phyloP scores from a whole-genome alignment of 2,888 invertebrate genomes.

The Tenthredo mesomela region DNA sequence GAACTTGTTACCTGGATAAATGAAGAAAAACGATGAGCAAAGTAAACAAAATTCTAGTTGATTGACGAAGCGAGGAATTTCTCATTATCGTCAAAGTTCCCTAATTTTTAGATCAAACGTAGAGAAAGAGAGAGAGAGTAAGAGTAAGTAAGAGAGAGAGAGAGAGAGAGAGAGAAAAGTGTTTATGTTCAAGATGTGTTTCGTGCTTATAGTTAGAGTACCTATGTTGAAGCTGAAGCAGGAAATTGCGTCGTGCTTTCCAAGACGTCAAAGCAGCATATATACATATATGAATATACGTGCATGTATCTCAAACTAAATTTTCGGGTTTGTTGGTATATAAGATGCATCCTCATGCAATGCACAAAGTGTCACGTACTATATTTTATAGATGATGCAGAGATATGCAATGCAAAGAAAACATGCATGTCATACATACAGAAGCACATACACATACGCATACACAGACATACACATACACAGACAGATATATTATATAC shows the following conservation, averaged over 20 bases:
- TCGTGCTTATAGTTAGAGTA: not conserved
- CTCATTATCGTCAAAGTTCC: not conserved
- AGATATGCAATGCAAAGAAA: not conserved
- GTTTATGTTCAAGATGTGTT: not conserved
- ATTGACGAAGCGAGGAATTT: not conserved
- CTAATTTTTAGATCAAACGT: not conserved
- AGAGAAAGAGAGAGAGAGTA: not conserved
- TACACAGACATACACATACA: not conserved
- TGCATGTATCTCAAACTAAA: not conserved
- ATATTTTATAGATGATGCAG: not conserved
- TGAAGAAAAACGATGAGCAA: not conserved
- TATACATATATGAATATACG: not conserved
- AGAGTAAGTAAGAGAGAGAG: too few relatives aligned
- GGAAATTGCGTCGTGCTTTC: slow-evolving; percentile 28
- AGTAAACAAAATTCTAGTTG: too few relatives aligned
- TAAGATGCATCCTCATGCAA: slow-evolving; percentile 1
- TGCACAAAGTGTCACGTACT: slow-evolving; percentile 6
- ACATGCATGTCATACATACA: not conserved
- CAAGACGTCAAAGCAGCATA: slow-evolving; percentile 10
- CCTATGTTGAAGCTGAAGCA: not conserved
- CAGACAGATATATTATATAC: slow-evolving; percentile 37
- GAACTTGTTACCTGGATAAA: not conserved
- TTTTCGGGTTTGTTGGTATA: not conserved
- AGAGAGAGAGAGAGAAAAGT: not conserved
- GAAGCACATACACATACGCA: not conserved